Percentiles rank a stretch among this genome's conserved stretches.
Evolutionary conservation across 2,888 invertebrate genomes (phyloP).

Genomic region (Chymomyza procnemis): DNA sequence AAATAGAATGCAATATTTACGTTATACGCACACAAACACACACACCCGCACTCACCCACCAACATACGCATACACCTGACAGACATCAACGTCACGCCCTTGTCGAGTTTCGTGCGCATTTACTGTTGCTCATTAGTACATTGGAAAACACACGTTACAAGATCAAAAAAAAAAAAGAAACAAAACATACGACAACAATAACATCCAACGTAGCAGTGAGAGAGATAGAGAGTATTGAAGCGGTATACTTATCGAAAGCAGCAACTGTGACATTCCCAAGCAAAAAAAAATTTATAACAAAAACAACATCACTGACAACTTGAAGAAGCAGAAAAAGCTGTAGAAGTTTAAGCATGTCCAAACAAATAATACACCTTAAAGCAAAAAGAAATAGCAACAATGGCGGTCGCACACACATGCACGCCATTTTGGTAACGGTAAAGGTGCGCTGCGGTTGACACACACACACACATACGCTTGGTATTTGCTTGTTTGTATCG

Average conservation of each 20-base stretch:
- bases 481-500: constrained; percentile 9
- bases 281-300: constrained; percentile 22
- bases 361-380: constrained; percentile 59
- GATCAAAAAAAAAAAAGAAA: constrained; percentile 57
- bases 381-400: constrained; percentile 48
- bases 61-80: constrained; percentile 9
- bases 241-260: constrained; percentile 55
- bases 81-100: constrained; percentile 55
- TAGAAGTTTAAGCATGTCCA: constrained; percentile 30
- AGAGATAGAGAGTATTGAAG: neutral
- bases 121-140: constrained; percentile 63
- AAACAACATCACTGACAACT: constrained; percentile 46
- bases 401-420: constrained; percentile 23
- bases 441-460: constrained; percentile 48
- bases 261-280: constrained; percentile 23
- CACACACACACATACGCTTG: neutral
- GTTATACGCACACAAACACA: constrained; percentile 13
- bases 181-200: constrained; percentile 15
- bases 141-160: constrained; percentile 25
- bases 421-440: constrained; percentile 38
- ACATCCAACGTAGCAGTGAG: constrained; percentile 10
- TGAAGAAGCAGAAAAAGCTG: constrained; percentile 42
- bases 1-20: constrained; percentile 66
- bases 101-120: constrained; percentile 60
- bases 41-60: constrained; percentile 7